phyloP scores from a whole-genome alignment of 2,888 invertebrate species.

The Cryptocheilus praepositus region DNA sequence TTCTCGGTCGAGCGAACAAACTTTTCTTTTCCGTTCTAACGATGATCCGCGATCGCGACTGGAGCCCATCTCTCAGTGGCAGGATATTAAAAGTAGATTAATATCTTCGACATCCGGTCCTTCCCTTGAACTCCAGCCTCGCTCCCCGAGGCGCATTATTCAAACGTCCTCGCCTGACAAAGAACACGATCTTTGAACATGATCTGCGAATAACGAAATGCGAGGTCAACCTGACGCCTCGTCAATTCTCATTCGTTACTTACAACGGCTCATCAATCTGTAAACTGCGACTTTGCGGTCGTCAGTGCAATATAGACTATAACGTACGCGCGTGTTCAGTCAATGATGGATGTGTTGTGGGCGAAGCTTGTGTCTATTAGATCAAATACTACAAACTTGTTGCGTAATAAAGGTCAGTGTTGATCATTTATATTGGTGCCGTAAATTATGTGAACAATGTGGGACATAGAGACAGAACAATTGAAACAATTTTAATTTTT shows the following conservation, averaged over 20 bases:
- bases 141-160: slow-evolving; percentile 16
- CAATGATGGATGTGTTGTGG: too few species aligned
- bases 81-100: slow-evolving; percentile 66
- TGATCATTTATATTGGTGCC: too few species aligned
- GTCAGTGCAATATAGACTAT: too few species aligned
- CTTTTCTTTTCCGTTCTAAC: slow-evolving; percentile 27
- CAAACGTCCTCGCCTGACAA: slow-evolving; percentile 11
- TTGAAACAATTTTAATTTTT: too few species aligned
- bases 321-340: too few species aligned
- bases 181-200: too few species aligned
- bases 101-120: slow-evolving; percentile 45
- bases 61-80: slow-evolving; percentile 47
- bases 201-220: not conserved
- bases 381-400: too few species aligned
- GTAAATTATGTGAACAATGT: too few species aligned
- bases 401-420: too few species aligned
- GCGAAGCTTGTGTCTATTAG: too few species aligned
- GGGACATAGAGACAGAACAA: too few species aligned
- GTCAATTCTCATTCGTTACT: not conserved
- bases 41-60: slow-evolving; percentile 39
- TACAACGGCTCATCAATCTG: not conserved
- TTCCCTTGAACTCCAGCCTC: slow-evolving; percentile 19
- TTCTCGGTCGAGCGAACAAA: slow-evolving; percentile 29
- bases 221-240: not conserved
- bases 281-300: too few species aligned